A percentile compares a stretch with the other conserved stretches of the same genome.
phyloP scores from a whole-genome alignment of 2,888 invertebrate species.

The Orthonevra nobilis region DNA sequence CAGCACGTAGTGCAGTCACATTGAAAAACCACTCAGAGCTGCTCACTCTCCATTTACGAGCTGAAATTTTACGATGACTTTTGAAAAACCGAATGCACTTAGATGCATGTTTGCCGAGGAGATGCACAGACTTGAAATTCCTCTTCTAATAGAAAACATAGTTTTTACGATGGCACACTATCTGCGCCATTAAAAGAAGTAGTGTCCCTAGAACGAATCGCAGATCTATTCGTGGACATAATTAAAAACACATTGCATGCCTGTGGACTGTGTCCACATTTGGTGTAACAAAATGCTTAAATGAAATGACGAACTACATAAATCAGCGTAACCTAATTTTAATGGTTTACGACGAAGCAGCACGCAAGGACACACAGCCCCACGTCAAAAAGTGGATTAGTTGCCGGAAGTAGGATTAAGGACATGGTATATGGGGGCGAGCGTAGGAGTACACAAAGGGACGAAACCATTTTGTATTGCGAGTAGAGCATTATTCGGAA shows the following conservation, averaged over 20 bases:
- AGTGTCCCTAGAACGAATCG: neutral
- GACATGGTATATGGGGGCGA: neutral
- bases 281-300: constrained; percentile 11
- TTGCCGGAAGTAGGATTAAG: neutral
- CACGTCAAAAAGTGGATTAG: too few species aligned
- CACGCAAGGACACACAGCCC: constrained; percentile 57
- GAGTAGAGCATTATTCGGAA: too few species aligned
- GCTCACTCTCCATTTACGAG: constrained; percentile 10
- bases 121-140: neutral
- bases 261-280: constrained; percentile 3
- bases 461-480: too few species aligned
- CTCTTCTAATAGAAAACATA: neutral
- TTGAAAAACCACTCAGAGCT: too few species aligned
- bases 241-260: neutral
- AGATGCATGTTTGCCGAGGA: neutral
- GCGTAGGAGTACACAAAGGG: too few species aligned
- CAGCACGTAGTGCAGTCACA: too few species aligned
- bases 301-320: constrained; percentile 48
- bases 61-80: constrained; percentile 12
- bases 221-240: neutral
- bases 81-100: constrained; percentile 17
- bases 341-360: constrained; percentile 28
- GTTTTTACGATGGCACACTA: neutral
- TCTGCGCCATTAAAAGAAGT: neutral
- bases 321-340: constrained; percentile 46